Conservation (phyloP, 2,888 invertebrate genomes). For the Drosophila hamatofila region DNA sequence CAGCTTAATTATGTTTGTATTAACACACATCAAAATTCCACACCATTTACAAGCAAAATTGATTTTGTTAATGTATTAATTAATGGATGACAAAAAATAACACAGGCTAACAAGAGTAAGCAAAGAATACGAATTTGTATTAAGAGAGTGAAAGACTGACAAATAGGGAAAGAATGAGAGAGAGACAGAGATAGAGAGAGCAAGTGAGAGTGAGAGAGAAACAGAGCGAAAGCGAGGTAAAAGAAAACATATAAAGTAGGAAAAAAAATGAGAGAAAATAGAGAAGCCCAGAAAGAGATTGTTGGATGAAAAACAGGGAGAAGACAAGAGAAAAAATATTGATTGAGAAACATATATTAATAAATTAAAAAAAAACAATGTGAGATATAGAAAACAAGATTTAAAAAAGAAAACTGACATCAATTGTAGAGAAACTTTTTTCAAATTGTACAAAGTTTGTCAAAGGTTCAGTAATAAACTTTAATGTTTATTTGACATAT, state of each 20-base stretch:
- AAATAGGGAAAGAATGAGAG: neutral
- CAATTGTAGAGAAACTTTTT: too few relatives aligned
- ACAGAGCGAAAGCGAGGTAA: neutral
- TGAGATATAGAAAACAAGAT: too few relatives aligned
- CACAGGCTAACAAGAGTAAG: neutral
- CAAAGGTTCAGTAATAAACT: too few relatives aligned
- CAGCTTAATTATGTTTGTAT: neutral
- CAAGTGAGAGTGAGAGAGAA: neutral
- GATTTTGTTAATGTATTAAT: neutral
- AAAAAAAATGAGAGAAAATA: neutral
- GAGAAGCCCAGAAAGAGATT: too few relatives aligned
- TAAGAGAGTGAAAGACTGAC: neutral
- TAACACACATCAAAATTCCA: neutral
- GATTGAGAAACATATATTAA: too few relatives aligned
- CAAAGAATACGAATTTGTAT: neutral
- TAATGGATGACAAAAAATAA: neutral
- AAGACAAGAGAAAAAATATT: too few relatives aligned
- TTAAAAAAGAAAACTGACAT: too few relatives aligned
- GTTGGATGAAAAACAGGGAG: too few relatives aligned
- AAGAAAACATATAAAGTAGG: too few relatives aligned
- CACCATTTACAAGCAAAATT: neutral
- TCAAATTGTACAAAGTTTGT: too few relatives aligned
- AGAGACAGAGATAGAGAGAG: neutral
- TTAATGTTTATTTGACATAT: too few relatives aligned
- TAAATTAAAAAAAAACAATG: too few relatives aligned